Conservation (phyloP, 2,797 vertebrate genomes). For the Somateria mollissima region DNA sequence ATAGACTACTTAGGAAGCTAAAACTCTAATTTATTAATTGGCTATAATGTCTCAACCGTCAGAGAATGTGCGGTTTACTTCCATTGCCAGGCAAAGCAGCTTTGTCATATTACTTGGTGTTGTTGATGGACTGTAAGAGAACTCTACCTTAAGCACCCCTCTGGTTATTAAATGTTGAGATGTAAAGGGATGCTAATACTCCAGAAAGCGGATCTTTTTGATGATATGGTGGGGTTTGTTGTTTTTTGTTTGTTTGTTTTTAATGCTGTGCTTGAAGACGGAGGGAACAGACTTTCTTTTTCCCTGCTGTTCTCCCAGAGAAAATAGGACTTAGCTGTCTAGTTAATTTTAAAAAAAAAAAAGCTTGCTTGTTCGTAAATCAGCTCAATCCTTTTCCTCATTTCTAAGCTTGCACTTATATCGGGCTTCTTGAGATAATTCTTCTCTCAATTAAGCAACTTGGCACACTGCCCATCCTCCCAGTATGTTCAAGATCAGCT, state of each 20-base stretch:
- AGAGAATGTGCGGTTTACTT: not conserved
- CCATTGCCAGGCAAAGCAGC: not conserved
- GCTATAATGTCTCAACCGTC: not conserved
- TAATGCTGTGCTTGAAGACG: not conserved
- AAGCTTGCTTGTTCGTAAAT: constrained; percentile 48
- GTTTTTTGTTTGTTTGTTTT: not conserved
- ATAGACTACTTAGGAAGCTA: not conserved
- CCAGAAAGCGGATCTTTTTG: not conserved
- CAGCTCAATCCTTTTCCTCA: constrained; percentile 10
- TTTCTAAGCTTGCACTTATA: not conserved
- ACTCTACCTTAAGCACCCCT: not conserved
- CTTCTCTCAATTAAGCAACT: constrained; percentile 63
- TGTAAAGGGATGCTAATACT: not conserved
- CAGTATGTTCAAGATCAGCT: constrained; percentile 48
- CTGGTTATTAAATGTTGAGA: not conserved
- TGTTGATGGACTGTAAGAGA: not conserved
- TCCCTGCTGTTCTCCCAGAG: constrained; percentile 22
- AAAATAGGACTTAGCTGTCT: not conserved
- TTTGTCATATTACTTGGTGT: not conserved
- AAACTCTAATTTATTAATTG: not conserved
- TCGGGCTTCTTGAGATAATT: constrained; percentile 51
- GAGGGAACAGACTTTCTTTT: constrained; percentile 17
- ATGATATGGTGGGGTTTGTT: not conserved
- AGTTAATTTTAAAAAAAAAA: constrained; percentile 31
- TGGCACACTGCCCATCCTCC: constrained; percentile 51